Evolutionary conservation across 2,113 vertebrate genomes (phyloP), one percentile per base, ranked within the genome.

Genomic region (Labeo rohita): DNA sequence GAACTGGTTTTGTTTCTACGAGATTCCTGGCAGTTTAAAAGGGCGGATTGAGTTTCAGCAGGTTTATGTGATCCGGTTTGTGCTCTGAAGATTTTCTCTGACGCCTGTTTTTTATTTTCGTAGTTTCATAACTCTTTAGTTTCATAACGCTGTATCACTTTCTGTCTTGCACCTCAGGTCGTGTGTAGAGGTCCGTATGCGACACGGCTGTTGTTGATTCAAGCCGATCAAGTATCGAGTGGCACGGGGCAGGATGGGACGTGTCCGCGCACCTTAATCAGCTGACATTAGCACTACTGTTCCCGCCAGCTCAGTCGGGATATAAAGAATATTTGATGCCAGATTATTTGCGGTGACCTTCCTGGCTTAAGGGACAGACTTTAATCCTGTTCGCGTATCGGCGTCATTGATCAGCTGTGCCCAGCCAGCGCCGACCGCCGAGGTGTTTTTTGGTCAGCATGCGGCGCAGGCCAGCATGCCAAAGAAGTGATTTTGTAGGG

Each of bases 241-340:
- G 23, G 80, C 85, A 76, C 73, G 36, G 73, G 36, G 52, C 73
- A 63, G 79, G 54, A 73, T 75, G 21, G 13, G 63, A 85, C 79
- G 18, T 88, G 87, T 72, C 73, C 12, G 43, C 7, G 52, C 80
- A 86, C 79, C 50, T 65, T 83, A 80, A 75, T 65, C 88, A 50
- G 78, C 45, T 84, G 70, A 54, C 66, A 56, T 86, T 83, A 68
- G 85, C 73, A 77, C 59, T 45, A 23, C 85, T 61, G 80, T 85
- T 63, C 8, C 65, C 23, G 4, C 39, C 34, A 21, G 56, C 65
- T 80, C 65, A 74, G 78, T 28, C 11, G 13, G 81, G 73, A 76
- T 49, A 85, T 84, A 74, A 85, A 66, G 77, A 85, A 85, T 84
- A 54, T 84, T 89, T 75, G 13, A 84, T 84, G 70, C 43, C 7